Evolutionary conservation across 2,888 invertebrate species (phyloP).

Genomic region (Lasioglossum vierecki): DNA sequence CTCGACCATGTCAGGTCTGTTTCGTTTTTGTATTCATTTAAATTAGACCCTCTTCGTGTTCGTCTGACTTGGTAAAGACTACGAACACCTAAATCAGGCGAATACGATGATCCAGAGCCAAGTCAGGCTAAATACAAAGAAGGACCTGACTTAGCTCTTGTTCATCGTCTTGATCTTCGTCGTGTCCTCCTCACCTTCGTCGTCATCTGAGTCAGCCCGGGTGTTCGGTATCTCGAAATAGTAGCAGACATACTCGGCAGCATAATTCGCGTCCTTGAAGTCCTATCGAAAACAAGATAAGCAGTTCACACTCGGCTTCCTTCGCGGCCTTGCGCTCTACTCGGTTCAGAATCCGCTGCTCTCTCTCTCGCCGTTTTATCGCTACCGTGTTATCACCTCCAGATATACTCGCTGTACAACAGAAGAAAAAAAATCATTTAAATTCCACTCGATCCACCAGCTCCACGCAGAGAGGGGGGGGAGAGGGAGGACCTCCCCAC

Average conservation of each 20-base stretch:
- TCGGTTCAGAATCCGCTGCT: background rate
- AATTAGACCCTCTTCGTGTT: no score
- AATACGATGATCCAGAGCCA: no score
- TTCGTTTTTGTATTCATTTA: no score
- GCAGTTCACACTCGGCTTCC: slow-evolving; percentile 5
- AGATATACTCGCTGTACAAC: background rate
- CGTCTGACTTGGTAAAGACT: no score
- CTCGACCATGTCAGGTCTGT: no score
- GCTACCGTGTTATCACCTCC: background rate
- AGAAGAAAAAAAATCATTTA: background rate
- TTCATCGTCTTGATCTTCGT: no score
- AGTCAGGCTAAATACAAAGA: no score
- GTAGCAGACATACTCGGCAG: slow-evolving; percentile 5
- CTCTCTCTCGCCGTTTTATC: background rate
- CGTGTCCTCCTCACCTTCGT: no score
- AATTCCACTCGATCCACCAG: slow-evolving; percentile 8
- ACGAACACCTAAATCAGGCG: no score
- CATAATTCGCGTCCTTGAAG: slow-evolving; percentile 21
- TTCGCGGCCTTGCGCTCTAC: slow-evolving; percentile 7
- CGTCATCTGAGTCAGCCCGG: background rate
- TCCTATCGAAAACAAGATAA: slow-evolving; percentile 57
- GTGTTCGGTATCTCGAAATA: background rate
- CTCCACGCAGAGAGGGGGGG: background rate
- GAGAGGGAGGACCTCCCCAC: background rate
- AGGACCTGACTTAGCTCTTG: no score